A percentile compares a stretch with the other conserved stretches of the same genome.
Conservation (phyloP, 2,113 vertebrate genomes). For the Clarias batrachus region DNA sequence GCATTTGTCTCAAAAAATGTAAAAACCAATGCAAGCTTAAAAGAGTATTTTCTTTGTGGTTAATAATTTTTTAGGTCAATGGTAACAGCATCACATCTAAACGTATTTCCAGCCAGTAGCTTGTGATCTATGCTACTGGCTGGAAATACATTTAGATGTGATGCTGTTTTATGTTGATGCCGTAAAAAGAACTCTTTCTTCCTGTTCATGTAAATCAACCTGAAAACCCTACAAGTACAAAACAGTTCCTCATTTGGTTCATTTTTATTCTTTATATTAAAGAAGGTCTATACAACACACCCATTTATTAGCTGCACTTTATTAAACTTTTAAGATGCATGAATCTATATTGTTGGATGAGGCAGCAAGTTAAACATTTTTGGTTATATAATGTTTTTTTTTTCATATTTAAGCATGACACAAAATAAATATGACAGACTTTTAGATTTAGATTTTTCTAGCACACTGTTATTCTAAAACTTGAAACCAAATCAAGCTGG, state of each 20-base stretch:
- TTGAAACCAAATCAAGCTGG: not conserved
- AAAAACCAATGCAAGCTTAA: not conserved
- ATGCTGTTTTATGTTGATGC: not conserved
- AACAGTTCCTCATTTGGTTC: constrained; percentile 22
- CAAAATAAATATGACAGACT: not conserved
- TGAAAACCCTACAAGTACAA: not conserved
- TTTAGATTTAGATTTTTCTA: not conserved
- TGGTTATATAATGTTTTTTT: not conserved
- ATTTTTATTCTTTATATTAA: not conserved
- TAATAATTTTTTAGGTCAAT: not conserved
- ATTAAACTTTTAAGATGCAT: not conserved
- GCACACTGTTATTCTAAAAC: not conserved
- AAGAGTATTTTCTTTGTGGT: not conserved
- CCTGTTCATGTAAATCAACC: constrained; percentile 5
- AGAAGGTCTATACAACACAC: not conserved
- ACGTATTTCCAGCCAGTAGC: too few relatives aligned
- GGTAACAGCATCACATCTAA: not conserved
- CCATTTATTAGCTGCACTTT: not conserved
- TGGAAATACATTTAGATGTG: not conserved
- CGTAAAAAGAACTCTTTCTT: not conserved
- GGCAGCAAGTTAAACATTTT: not conserved
- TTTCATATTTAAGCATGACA: not conserved
- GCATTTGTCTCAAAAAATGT: not conserved
- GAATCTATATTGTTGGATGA: not conserved
- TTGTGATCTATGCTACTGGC: not conserved